Percentiles rank a stretch among this genome's conserved stretches.
These are phyloP conservation scores for Oscheius sp. DNA, from an alignment of 1,140 invertebrate species.

Conservation along the genomic window DNA sequence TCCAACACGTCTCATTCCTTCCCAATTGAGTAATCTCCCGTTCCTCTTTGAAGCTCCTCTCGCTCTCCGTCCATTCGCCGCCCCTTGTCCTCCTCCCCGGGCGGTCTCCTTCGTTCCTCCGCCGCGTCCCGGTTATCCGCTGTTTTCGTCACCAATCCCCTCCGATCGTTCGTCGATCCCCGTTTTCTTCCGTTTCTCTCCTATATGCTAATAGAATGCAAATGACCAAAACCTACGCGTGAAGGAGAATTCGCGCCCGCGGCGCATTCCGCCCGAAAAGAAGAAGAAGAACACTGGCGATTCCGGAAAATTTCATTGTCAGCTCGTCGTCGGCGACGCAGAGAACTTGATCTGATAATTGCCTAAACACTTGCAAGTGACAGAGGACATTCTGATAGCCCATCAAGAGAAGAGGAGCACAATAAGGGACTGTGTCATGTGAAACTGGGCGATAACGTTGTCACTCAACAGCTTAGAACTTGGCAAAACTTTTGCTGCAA, in stretches of 20 bases:
- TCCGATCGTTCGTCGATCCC: neutral
- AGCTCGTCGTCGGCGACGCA: neutral
- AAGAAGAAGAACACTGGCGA: neutral
- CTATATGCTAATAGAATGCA: neutral
- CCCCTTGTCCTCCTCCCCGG: neutral
- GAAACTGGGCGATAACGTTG: too few species aligned
- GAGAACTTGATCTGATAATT: neutral
- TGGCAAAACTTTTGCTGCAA: too few species aligned
- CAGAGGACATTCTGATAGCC: too few species aligned
- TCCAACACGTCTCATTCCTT: too few species aligned
- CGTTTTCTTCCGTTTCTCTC: neutral
- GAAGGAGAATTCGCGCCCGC: neutral
- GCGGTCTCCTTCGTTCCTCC: neutral
- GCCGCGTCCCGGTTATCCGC: neutral
- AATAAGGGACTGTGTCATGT: too few species aligned
- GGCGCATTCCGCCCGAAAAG: neutral
- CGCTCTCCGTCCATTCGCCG: neutral
- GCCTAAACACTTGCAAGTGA: too few species aligned
- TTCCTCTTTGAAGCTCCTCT: neutral
- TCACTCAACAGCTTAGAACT: too few species aligned
- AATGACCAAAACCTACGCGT: neutral
- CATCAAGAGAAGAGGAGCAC: too few species aligned
- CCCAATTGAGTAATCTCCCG: too few species aligned
- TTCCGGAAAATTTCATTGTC: slow-evolving; percentile 2
- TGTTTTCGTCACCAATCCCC: neutral